These are phyloP conservation scores for Montipora capitata DNA, from an alignment of 92 coral and sea anemone species.

Conservation along the genomic window DNA sequence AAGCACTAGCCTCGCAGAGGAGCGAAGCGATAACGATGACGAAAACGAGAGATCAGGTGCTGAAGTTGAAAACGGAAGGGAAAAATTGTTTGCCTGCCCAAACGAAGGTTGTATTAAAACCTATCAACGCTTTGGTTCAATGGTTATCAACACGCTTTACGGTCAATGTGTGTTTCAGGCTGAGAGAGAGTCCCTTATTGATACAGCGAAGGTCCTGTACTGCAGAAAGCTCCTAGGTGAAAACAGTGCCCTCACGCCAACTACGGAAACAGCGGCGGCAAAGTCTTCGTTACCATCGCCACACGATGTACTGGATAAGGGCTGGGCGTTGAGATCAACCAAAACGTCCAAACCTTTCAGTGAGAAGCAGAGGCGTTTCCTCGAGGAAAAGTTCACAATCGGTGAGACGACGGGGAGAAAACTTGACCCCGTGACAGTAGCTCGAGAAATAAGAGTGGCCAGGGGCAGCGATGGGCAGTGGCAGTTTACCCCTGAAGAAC, in stretches of 20 bases:
- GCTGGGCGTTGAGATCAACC: background rate
- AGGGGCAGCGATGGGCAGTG: background rate
- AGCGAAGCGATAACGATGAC: background rate
- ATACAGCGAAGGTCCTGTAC: background rate
- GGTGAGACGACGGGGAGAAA: background rate
- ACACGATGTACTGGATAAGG: background rate
- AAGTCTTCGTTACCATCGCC: background rate
- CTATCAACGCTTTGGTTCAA: constrained; percentile 45
- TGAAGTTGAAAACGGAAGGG: too few species aligned
- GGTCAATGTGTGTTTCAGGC: constrained; percentile 44
- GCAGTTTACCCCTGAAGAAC: too few species aligned
- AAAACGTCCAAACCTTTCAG: background rate
- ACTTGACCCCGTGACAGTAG: background rate
- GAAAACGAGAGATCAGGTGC: constrained; percentile 5
- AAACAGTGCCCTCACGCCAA: background rate
- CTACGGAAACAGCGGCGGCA: background rate
- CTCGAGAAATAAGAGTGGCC: background rate
- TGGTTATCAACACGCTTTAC: constrained; percentile 46
- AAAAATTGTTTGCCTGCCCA: too few species aligned
- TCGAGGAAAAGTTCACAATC: background rate
- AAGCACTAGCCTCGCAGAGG: background rate
- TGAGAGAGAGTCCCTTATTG: constrained; percentile 30
- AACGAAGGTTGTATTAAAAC: background rate
- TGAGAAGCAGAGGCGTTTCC: background rate
- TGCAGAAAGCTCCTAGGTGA: background rate